phyloP scores from a whole-genome alignment of 2,888 invertebrate species.

The Chrysomela aeneicollis region DNA sequence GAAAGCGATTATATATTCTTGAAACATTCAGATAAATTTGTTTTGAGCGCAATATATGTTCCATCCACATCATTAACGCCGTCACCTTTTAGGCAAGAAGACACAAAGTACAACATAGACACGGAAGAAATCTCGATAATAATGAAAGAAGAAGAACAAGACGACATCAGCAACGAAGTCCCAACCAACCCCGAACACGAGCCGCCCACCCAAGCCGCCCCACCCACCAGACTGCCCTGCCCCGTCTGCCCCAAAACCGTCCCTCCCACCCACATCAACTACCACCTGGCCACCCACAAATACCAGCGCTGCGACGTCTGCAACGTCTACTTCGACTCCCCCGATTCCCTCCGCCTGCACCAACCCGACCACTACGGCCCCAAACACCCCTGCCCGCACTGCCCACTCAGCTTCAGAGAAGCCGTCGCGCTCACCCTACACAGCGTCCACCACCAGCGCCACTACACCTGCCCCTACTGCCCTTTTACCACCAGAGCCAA shows the following conservation, averaged over 20 bases:
- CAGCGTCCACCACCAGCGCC: constrained; percentile 39
- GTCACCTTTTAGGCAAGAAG: too few species aligned
- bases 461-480: constrained; percentile 45
- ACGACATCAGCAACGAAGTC: too few species aligned
- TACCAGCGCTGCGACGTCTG: constrained; percentile 39
- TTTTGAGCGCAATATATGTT: too few species aligned
- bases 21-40: too few species aligned
- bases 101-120: too few species aligned
- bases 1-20: too few species aligned
- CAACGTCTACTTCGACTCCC: constrained; percentile 31
- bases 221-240: too few species aligned
- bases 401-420: constrained; percentile 46
- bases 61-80: too few species aligned
- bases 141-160: too few species aligned
- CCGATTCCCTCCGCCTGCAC: constrained; percentile 36
- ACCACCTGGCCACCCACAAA: constrained; percentile 15
- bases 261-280: not conserved
- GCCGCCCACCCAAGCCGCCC: too few species aligned
- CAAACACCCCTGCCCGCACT: constrained; percentile 47
- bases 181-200: too few species aligned
- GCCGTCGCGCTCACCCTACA: constrained; percentile 44
- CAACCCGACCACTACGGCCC: constrained; percentile 48
- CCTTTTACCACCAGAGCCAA: constrained; percentile 41
- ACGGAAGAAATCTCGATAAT: too few species aligned
- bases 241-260: constrained; percentile 37